Evolutionary conservation across 2,113 vertebrate genomes (phyloP).

Genomic region (Sinocyclocheilus grahami): DNA sequence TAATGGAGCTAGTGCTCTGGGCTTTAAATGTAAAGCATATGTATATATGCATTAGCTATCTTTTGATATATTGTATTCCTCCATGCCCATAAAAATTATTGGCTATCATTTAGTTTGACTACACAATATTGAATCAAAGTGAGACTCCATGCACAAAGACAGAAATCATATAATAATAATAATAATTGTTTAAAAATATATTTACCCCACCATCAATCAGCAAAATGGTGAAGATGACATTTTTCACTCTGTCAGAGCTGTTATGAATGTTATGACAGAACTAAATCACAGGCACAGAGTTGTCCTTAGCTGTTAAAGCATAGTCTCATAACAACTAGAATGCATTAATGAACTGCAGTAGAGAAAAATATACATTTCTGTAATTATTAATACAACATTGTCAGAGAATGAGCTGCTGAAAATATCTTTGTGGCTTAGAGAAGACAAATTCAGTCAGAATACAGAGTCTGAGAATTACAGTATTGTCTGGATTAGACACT

Average conservation of each 20-base stretch:
- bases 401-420: not conserved
- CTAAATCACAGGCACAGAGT: not conserved
- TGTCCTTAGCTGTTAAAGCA: not conserved
- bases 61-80: not conserved
- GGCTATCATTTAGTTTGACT: not conserved
- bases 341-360: not conserved
- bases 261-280: conserved; percentile 4
- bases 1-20: not conserved
- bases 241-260: not conserved
- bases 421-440: not conserved
- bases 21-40: conserved; percentile 31
- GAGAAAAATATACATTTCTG: not conserved
- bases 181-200: not conserved
- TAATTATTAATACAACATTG: not conserved
- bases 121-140: not conserved
- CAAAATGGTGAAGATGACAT: conserved; percentile 19
- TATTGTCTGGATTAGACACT: not conserved
- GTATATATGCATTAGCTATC: conserved; percentile 22
- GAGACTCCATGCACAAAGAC: not conserved
- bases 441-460: conserved; percentile 5
- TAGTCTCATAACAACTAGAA: not conserved
- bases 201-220: not conserved
- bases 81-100: not conserved
- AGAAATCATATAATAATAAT: not conserved
- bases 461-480: not conserved